These are phyloP conservation scores for Campoplex capitator DNA, from an alignment of 2,888 invertebrate species.

Conservation along the genomic window DNA sequence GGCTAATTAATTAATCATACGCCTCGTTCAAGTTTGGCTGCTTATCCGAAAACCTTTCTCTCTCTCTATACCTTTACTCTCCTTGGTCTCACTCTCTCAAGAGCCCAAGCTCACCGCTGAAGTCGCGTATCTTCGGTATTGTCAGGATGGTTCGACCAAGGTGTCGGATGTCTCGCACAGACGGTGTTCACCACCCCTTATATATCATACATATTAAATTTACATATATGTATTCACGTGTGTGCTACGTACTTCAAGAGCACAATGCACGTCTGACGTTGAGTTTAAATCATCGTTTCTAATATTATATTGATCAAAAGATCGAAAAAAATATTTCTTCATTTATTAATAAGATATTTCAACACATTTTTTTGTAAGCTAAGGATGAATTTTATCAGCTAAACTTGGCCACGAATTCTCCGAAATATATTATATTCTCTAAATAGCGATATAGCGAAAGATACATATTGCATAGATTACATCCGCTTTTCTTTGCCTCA, in stretches of 20 bases:
- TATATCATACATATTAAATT: slow-evolving; percentile 8
- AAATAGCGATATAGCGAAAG: slow-evolving; percentile 65
- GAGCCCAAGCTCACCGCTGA: slow-evolving; percentile 82
- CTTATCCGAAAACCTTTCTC: slow-evolving; percentile 66
- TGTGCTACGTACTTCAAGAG: neutral
- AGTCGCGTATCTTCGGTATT: slow-evolving; percentile 84
- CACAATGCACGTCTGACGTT: slow-evolving; percentile 6
- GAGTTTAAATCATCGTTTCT: neutral
- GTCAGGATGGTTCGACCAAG: slow-evolving; percentile 81
- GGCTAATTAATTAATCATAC: slow-evolving; percentile 85
- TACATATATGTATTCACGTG: neutral
- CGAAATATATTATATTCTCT: slow-evolving; percentile 55
- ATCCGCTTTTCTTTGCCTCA: slow-evolving; percentile 35
- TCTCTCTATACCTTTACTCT: slow-evolving; percentile 33
- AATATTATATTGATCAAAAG: neutral
- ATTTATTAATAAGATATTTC: too few relatives aligned
- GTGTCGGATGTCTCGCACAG: slow-evolving; percentile 84
- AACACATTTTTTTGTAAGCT: neutral
- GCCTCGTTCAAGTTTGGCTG: slow-evolving; percentile 73
- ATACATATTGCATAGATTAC: slow-evolving; percentile 58
- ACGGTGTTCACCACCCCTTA: slow-evolving; percentile 72
- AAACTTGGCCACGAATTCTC: slow-evolving; percentile 51
- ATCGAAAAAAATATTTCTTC: neutral
- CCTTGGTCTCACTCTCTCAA: slow-evolving; percentile 52
- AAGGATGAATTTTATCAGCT: neutral